Conservation (phyloP, 2,888 invertebrate species). For the Acanthoscelides obtectus region DNA sequence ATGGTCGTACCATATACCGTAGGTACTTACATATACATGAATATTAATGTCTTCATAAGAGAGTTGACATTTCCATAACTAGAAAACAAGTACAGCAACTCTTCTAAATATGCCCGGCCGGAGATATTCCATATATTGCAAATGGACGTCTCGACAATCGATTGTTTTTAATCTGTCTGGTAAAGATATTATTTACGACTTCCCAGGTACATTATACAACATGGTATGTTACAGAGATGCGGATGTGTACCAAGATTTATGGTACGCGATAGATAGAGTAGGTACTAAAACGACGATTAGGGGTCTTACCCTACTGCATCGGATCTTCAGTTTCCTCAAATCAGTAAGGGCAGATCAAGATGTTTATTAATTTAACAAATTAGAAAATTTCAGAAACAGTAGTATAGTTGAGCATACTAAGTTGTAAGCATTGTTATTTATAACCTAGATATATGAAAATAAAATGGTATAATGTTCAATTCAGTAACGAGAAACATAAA, state of each 20-base stretch:
- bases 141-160: conserved; percentile 7
- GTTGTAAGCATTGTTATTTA: too few species aligned
- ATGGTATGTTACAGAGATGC: not conserved
- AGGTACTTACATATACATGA: not conserved
- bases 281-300: not conserved
- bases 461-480: too few species aligned
- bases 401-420: too few species aligned
- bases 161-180: conserved; percentile 6
- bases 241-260: not conserved
- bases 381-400: too few species aligned
- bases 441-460: too few species aligned
- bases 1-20: not conserved
- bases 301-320: too few species aligned
- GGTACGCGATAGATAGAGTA: not conserved
- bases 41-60: conserved; percentile 10
- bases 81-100: conserved; percentile 3
- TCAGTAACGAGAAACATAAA: too few species aligned
- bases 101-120: conserved; percentile 6
- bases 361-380: too few species aligned
- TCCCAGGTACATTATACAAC: not conserved
- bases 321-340: too few species aligned
- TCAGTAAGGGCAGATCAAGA: too few species aligned
- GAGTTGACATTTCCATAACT: conserved; percentile 12
- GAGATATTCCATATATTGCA: conserved; percentile 7
- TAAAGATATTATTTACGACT: not conserved